A percentile compares a stretch with the other conserved stretches of the same genome.
Evolutionary conservation across 2,888 invertebrate species (phyloP).

Genomic region (Pristionchus entomophagus): DNA sequence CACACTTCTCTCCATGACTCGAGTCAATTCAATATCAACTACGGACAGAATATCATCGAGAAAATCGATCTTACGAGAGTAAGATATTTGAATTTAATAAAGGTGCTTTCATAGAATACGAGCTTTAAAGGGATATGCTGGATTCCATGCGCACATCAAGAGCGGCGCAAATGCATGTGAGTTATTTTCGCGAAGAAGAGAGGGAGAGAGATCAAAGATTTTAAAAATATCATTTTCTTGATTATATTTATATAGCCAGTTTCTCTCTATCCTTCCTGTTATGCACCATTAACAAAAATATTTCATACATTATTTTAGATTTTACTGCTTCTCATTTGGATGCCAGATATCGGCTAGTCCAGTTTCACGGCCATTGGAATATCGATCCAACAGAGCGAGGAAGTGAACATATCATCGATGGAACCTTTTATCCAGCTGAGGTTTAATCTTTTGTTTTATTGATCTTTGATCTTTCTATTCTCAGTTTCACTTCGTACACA

Average conservation of each 20-base stretch:
- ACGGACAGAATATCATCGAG: neutral
- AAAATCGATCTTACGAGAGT: neutral
- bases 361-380: neutral
- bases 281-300: too few relatives aligned
- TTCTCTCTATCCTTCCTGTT: too few relatives aligned
- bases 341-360: neutral
- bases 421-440: neutral
- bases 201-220: too few relatives aligned
- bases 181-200: too few relatives aligned
- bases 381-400: neutral
- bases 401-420: neutral
- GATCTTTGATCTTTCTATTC: too few relatives aligned
- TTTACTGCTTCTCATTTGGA: constrained; percentile 1
- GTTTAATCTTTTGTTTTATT: too few relatives aligned
- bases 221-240: too few relatives aligned
- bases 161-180: neutral
- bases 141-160: neutral
- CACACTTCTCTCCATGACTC: neutral
- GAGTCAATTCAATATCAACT: neutral
- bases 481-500: neutral
- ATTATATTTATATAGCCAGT: too few relatives aligned
- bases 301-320: too few relatives aligned
- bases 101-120: neutral
- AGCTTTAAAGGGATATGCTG: neutral
- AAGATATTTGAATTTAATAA: neutral